These are phyloP conservation scores for Phanerotoma sp. DNA, from an alignment of 2,888 invertebrate species.

Conservation along the genomic window DNA sequence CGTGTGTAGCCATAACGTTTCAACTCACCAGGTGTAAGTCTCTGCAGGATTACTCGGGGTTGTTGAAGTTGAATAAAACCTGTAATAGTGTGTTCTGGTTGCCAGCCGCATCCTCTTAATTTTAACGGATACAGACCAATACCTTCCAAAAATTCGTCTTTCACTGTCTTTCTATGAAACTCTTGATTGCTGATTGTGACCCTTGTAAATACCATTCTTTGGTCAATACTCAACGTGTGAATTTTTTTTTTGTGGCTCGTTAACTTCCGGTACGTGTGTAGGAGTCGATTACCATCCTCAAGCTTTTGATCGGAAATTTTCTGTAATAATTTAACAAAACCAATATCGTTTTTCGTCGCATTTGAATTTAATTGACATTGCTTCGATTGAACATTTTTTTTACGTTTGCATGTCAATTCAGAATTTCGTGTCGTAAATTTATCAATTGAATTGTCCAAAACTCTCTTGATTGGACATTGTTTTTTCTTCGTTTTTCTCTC, in stretches of 20 bases:
- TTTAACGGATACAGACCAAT: slow-evolving; percentile 18
- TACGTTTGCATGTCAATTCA: slow-evolving; percentile 10
- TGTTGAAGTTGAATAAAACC: slow-evolving; percentile 17
- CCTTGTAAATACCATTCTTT: slow-evolving; percentile 15
- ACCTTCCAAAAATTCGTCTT: slow-evolving; percentile 18
- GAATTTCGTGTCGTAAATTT: background rate
- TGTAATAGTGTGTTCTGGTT: slow-evolving; percentile 3
- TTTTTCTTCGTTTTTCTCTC: background rate
- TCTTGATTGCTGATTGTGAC: slow-evolving; percentile 14
- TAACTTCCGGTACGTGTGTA: slow-evolving; percentile 7
- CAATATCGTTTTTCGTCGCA: background rate
- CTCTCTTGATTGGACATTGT: background rate
- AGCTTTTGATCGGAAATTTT: background rate
- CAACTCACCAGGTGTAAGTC: slow-evolving; percentile 21
- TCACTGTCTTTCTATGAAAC: background rate
- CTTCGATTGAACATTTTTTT: background rate
- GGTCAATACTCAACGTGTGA: slow-evolving; percentile 18
- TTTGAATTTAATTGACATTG: background rate
- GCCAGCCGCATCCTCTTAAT: slow-evolving; percentile 7
- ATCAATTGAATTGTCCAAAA: background rate
- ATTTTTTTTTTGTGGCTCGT: slow-evolving; percentile 13
- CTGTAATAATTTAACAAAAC: background rate
- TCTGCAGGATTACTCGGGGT: slow-evolving; percentile 31
- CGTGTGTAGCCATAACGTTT: slow-evolving; percentile 20
- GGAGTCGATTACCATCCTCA: slow-evolving; percentile 1